phyloP scores from a whole-genome alignment of 2,888 invertebrate species.

The Brenthis ino region DNA sequence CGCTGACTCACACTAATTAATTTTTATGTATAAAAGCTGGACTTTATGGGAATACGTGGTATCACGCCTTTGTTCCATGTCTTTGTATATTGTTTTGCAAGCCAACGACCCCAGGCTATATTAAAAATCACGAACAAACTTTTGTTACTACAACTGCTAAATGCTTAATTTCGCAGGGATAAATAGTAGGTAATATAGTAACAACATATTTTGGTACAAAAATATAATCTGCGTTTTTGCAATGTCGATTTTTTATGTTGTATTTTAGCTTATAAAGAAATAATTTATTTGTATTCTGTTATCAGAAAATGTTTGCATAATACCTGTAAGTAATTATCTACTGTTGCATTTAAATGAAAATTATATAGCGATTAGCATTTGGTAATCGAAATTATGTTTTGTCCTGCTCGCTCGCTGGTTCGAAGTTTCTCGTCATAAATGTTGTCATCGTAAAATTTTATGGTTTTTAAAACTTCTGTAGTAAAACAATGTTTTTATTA shows the following conservation, averaged over 20 bases:
- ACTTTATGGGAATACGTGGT: slow-evolving; percentile 39
- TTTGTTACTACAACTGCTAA: slow-evolving; percentile 18
- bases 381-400: slow-evolving; percentile 45
- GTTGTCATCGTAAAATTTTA: slow-evolving; percentile 30
- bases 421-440: slow-evolving; percentile 30
- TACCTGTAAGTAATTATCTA: slow-evolving; percentile 8
- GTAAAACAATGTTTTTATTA: slow-evolving; percentile 32
- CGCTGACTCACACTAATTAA: slow-evolving; percentile 55
- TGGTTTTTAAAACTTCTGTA: slow-evolving; percentile 33
- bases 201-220: not conserved
- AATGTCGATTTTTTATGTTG: not conserved
- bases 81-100: slow-evolving; percentile 35
- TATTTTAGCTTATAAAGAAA: not conserved
- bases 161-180: slow-evolving; percentile 27
- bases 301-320: slow-evolving; percentile 28
- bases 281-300: slow-evolving; percentile 5
- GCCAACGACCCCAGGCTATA: slow-evolving; percentile 37
- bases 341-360: slow-evolving; percentile 45
- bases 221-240: not conserved
- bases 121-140: slow-evolving; percentile 38
- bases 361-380: slow-evolving; percentile 46
- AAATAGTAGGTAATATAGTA: not conserved
- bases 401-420: slow-evolving; percentile 31
- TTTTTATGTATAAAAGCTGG: slow-evolving; percentile 40
- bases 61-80: slow-evolving; percentile 36